Conservation (phyloP, 2,888 invertebrate genomes). For the Creontiades dilutus region DNA sequence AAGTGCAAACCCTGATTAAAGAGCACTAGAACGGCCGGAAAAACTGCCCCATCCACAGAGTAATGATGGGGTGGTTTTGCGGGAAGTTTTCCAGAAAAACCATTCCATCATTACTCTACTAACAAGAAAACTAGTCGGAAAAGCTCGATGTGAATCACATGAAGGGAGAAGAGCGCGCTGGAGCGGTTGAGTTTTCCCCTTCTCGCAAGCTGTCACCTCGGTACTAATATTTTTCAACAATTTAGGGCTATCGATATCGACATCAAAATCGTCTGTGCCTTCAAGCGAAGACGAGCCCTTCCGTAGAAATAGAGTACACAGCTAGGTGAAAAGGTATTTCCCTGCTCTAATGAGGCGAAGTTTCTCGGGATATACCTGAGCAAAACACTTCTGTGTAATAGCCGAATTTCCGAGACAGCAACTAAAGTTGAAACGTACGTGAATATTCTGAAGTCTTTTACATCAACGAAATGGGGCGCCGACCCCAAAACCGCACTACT, state of each 20-base stretch:
- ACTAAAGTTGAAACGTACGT: background rate
- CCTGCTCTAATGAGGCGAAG: background rate
- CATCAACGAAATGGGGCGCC: background rate
- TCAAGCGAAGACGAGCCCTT: background rate
- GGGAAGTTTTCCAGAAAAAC: too few relatives aligned
- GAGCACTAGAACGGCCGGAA: too few relatives aligned
- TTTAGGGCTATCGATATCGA: background rate
- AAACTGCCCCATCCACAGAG: too few relatives aligned
- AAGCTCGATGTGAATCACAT: too few relatives aligned
- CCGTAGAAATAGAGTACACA: background rate
- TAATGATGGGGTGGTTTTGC: too few relatives aligned
- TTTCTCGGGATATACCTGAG: background rate
- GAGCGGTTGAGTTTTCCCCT: too few relatives aligned
- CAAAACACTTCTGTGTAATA: background rate
- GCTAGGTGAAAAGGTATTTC: background rate
- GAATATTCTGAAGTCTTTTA: background rate
- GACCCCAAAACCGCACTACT: background rate
- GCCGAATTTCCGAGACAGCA: background rate
- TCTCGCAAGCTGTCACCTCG: background rate
- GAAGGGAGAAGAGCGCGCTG: too few relatives aligned
- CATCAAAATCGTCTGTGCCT: background rate
- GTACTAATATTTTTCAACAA: background rate
- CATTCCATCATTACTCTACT: too few relatives aligned
- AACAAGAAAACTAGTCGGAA: too few relatives aligned
- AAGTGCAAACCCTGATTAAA: too few relatives aligned